phyloP scores from a whole-genome alignment of 64 coral and sea anemone genomes.

The Dendrophyllia cribrosa region DNA sequence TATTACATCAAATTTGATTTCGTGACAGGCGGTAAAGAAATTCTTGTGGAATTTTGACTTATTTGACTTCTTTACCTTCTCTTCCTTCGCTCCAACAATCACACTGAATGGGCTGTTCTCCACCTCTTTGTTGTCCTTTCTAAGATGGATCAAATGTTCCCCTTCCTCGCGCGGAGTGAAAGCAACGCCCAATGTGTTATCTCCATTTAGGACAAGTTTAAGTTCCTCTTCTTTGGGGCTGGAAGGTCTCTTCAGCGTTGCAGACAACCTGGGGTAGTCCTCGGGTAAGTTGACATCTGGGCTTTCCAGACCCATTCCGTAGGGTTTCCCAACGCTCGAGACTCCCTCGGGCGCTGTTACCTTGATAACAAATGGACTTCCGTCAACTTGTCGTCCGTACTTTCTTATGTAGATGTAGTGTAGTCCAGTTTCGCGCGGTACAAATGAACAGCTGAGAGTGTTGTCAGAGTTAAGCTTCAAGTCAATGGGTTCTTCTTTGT shows the following conservation, averaged over 20 bases:
- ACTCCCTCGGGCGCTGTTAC: conserved; percentile 95
- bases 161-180: conserved; percentile 94
- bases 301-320: conserved; percentile 91
- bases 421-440: conserved; percentile 90
- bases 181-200: conserved; percentile 93
- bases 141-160: conserved; percentile 88
- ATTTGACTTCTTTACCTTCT: conserved; percentile 67
- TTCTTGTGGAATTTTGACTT: too few relatives aligned
- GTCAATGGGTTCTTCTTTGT: conserved; percentile 94
- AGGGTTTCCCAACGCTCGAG: conserved; percentile 84
- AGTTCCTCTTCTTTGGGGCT: conserved; percentile 87
- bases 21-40: too few relatives aligned
- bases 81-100: conserved; percentile 90
- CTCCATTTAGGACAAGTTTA: conserved; percentile 86
- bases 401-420: conserved; percentile 94
- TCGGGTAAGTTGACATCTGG: conserved; percentile 82
- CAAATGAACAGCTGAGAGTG: conserved; percentile 91
- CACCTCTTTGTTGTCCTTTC: conserved; percentile 79
- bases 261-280: conserved; percentile 78
- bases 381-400: conserved; percentile 87
- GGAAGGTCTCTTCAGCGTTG: conserved; percentile 91
- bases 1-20: too few relatives aligned
- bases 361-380: conserved; percentile 96
- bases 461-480: conserved; percentile 95
- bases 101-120: conserved; percentile 88